Base-by-base conservation (phyloP, 2,113 vertebrate genomes). In the Dicerorhinus sumatrensis region DNA sequence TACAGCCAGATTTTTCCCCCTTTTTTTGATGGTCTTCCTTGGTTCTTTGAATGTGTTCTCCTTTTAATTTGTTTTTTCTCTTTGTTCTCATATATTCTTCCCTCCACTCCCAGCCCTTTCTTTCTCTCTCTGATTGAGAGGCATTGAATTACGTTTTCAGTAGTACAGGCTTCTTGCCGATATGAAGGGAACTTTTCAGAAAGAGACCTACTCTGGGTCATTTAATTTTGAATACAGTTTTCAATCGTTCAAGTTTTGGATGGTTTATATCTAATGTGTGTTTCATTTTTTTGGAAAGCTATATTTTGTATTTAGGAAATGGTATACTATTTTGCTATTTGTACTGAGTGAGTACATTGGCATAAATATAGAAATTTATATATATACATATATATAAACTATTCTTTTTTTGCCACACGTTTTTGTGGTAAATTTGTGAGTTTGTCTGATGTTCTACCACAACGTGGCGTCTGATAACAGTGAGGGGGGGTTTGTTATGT, bases 261-360 rank as follows among this genome's bases (percentile, higher is more conserved):
- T 99, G 99, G 99, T 99, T 99, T 99, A 99, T 99, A 99, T 99
- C 99, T 99, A 99, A 99, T 98, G 98, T 99, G 98, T 99, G 99
- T 99, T 99, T 99, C 99, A 99, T 99, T 99, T 99, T 99, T 99
- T 99, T 99, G 98, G 99, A 99, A 99, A 99, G 98, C 99, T 99
- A 99, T 99, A 99, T 99, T 99, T 99, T 99, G 98, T 99, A 99
- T 99, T 99, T 99, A 99, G 99, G 98, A 99, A 99, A 99, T 98
- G 98, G 98, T 99, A 98, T 99, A 99, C 98, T 99, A 98, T 99
- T 99, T 99, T 99, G 98, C 98, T 99, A 99, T 99, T 99, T 99
- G 99, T 99, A 99, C 99, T 99, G 98, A 99, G 98, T 99, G 99
- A 99, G 99, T 99, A 99, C 98, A 99, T 99, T 99, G 99, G 99